Percentiles rank a stretch among this genome's conserved stretches.
Evolutionary conservation across 2,888 invertebrate genomes (phyloP).

Genomic region (Eilema depressum): DNA sequence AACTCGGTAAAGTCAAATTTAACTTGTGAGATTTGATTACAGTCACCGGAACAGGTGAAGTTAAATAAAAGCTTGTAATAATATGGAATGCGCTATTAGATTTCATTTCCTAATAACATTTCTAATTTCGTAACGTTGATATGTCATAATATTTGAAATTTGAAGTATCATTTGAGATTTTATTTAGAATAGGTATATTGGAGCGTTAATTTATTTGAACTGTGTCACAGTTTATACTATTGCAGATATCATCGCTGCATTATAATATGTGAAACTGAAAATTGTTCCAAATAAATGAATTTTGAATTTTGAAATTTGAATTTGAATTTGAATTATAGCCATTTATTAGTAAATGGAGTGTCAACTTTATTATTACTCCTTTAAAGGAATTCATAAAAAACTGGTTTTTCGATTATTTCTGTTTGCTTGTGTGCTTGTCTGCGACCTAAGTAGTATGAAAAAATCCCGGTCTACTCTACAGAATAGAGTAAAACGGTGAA

Average conservation of each 20-base stretch:
- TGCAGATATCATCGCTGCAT: no score
- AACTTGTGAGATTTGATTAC: neutral
- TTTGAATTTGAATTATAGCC: no score
- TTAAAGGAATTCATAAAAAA: no score
- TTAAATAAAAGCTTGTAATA: conserved; percentile 1
- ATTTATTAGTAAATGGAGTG: neutral
- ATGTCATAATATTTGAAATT: neutral
- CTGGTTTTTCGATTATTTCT: no score
- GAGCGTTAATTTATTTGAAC: neutral
- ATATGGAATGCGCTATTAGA: neutral
- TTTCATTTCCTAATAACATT: neutral
- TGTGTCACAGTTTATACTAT: no score
- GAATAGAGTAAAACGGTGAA: no score
- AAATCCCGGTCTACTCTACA: no score
- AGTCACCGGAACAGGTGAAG: neutral
- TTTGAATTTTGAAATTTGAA: no score
- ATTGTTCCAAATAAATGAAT: no score
- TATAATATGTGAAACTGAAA: no score
- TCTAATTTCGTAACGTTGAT: neutral
- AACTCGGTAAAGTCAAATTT: neutral
- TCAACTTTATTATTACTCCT: neutral
- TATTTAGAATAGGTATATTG: neutral
- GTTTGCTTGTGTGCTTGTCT: no score
- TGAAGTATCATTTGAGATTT: neutral
- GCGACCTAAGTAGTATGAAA: no score